These are phyloP conservation scores for Zhuqinia jingwanae DNA, from an alignment of 2,888 invertebrate species.

Conservation along the genomic window DNA sequence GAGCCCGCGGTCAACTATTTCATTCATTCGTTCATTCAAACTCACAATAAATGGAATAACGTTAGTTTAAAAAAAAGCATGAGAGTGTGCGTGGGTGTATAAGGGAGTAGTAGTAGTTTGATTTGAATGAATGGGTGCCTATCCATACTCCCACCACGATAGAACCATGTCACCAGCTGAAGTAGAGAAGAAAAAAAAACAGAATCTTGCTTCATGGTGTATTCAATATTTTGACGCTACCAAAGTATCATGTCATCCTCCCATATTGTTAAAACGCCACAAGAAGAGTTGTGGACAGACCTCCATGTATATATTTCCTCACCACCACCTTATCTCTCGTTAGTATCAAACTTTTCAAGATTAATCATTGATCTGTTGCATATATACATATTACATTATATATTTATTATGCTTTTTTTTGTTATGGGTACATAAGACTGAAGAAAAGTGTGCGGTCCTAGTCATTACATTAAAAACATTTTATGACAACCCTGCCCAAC, in stretches of 20 bases:
- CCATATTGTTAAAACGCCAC: constrained; percentile 41
- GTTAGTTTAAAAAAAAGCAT: no score
- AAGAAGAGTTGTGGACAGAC: constrained; percentile 21
- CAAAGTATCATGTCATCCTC: constrained; percentile 18
- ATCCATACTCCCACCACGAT: no score
- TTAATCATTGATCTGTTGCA: neutral
- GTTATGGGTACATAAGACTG: neutral
- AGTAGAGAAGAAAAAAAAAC: no score
- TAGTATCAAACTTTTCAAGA: neutral
- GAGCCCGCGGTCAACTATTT: neutral
- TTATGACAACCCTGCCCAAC: constrained; percentile 71
- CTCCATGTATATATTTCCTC: constrained; percentile 24
- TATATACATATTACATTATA: neutral
- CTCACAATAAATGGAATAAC: neutral
- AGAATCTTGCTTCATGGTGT: neutral
- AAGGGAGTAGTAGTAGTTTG: no score
- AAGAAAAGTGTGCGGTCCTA: constrained; percentile 14
- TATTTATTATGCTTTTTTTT: neutral
- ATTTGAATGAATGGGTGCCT: constrained; percentile 33
- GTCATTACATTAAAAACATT: constrained; percentile 19
- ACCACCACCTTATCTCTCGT: no score
- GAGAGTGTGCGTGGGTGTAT: constrained; percentile 40
- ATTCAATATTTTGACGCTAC: neutral
- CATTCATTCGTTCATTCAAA: constrained; percentile 31
- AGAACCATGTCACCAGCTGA: constrained; percentile 11